Conservation (phyloP, 1,140 invertebrate species). For the Phortica variegata region DNA sequence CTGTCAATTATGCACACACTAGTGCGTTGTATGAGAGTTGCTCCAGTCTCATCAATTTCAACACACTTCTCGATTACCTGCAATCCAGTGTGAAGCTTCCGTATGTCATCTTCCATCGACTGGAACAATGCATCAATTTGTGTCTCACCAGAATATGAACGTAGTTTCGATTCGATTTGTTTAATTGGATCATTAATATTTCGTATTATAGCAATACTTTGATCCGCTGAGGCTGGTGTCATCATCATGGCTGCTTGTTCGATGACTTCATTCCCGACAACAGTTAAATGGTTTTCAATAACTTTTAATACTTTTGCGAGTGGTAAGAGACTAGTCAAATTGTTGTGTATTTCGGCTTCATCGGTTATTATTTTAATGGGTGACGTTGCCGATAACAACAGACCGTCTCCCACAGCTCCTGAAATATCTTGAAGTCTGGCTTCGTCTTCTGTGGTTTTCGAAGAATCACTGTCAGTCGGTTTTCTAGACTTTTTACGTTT, state of each 20-base stretch:
- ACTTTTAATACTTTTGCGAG: constrained; percentile 41
- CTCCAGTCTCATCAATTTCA: constrained; percentile 65
- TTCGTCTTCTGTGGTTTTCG: constrained; percentile 53
- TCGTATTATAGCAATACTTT: constrained; percentile 66
- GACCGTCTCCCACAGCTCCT: constrained; percentile 60
- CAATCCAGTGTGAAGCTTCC: constrained; percentile 64
- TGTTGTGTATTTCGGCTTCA: constrained; percentile 40
- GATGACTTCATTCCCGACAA: constrained; percentile 64
- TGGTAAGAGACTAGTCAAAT: constrained; percentile 39
- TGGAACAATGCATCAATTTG: constrained; percentile 60
- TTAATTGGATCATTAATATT: constrained; percentile 65
- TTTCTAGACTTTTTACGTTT: constrained; percentile 53
- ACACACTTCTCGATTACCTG: constrained; percentile 69
- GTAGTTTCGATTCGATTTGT: constrained; percentile 64
- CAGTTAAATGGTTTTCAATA: constrained; percentile 58
- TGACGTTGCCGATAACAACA: constrained; percentile 32
- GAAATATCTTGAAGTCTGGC: constrained; percentile 58
- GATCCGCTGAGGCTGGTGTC: constrained; percentile 63
- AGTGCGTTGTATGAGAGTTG: constrained; percentile 66
- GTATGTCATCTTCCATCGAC: constrained; percentile 63
- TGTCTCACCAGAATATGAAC: constrained; percentile 57
- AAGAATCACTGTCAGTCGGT: constrained; percentile 46
- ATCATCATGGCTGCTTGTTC: constrained; percentile 66
- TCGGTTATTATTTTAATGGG: constrained; percentile 34
- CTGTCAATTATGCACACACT: constrained; percentile 65